Percentiles rank a stretch among this genome's conserved stretches.
Evolutionary conservation across 2,113 vertebrate genomes (phyloP).

Genomic region (Lophochroa leadbeateri): DNA sequence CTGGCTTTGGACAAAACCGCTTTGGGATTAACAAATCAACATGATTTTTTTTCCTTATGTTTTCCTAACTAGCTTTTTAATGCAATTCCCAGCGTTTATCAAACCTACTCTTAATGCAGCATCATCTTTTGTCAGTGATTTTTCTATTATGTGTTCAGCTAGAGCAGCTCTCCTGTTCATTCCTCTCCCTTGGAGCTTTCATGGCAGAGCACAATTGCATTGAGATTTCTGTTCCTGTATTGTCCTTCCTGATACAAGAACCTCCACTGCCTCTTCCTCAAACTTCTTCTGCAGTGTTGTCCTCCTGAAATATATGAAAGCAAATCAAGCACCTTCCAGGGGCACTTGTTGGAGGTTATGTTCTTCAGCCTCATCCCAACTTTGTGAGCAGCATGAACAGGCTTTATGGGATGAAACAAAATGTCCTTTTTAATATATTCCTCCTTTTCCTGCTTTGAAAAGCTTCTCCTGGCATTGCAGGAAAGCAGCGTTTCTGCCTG

Average conservation of each 20-base stretch:
- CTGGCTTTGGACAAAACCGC: neutral
- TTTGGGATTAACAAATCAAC: neutral
- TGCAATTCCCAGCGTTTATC: neutral
- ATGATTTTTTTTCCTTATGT: too few relatives aligned
- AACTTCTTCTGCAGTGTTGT: accelerated
- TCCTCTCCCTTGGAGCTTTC: neutral
- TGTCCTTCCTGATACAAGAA: neutral
- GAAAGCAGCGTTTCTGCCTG: neutral
- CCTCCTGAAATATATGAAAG: neutral
- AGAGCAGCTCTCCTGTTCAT: neutral
- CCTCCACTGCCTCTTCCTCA: neutral
- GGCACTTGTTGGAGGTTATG: accelerated
- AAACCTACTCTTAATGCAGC: neutral
- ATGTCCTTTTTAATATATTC: neutral
- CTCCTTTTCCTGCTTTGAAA: neutral
- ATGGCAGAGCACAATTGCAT: accelerated
- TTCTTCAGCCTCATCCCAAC: neutral
- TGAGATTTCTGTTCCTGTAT: neutral
- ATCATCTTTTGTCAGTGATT: neutral
- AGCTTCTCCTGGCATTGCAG: neutral
- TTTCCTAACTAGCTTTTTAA: neutral
- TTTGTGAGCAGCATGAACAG: neutral
- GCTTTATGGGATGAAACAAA: neutral
- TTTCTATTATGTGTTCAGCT: neutral
- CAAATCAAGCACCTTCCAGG: neutral